Percentiles rank a stretch among this genome's conserved stretches.
Conservation (phyloP, 2,113 vertebrate genomes). For the Brachyhypopomus gauderio region DNA sequence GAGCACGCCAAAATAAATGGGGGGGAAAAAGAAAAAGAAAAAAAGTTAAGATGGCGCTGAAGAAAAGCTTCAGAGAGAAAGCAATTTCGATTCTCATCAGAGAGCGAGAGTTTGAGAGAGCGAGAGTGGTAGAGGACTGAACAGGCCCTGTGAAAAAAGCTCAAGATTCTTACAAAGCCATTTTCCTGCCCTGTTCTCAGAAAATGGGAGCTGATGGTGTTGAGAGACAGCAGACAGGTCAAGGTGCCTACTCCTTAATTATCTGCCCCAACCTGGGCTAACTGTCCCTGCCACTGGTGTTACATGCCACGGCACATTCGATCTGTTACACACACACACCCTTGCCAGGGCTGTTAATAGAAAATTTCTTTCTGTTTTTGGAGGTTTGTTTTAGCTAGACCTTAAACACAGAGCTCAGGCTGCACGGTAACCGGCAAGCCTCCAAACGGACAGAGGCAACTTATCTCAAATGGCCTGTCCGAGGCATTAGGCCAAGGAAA, state of each 20-base stretch:
- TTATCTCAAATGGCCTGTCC: slow-evolving; percentile 24
- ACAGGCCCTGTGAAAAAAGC: slow-evolving; percentile 12
- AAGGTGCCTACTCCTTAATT: too few relatives aligned
- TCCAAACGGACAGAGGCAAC: background rate
- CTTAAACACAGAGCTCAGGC: too few relatives aligned
- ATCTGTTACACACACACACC: too few relatives aligned
- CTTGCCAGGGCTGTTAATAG: too few relatives aligned
- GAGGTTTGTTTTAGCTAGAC: too few relatives aligned
- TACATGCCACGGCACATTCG: background rate
- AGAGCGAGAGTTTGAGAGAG: background rate
- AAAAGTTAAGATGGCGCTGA: slow-evolving; percentile 40
- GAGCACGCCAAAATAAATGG: background rate
- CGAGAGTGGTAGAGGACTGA: slow-evolving; percentile 8
- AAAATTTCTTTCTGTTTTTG: too few relatives aligned
- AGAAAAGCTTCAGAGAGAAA: slow-evolving; percentile 46
- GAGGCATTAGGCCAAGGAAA: slow-evolving; percentile 2
- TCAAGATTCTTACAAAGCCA: slow-evolving; percentile 17
- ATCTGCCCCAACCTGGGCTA: background rate
- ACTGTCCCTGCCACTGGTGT: background rate
- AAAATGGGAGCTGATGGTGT: slow-evolving; percentile 29
- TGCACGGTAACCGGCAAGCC: too few relatives aligned
- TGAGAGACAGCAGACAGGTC: slow-evolving; percentile 14
- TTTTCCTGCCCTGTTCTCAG: slow-evolving; percentile 42
- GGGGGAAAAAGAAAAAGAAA: background rate
- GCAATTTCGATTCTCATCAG: slow-evolving; percentile 45